A percentile compares a stretch with the other conserved stretches of the same genome.
Evolutionary conservation across 1,140 invertebrate species (phyloP).

Genomic region (Hycleus cichorii): DNA sequence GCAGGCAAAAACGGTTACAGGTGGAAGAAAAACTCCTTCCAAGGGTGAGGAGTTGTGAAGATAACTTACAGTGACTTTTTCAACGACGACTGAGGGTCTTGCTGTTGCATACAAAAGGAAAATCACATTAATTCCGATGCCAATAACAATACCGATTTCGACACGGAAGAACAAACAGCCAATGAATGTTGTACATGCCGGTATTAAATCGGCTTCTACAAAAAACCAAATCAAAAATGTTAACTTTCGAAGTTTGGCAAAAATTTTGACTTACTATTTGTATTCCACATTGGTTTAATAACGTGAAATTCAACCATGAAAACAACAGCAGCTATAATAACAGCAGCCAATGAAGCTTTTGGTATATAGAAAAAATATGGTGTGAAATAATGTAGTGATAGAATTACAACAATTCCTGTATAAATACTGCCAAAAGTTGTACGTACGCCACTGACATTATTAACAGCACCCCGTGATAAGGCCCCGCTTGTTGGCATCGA

Average conservation of each 20-base stretch:
- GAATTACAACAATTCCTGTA: constrained; percentile 67
- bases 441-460: constrained; percentile 76
- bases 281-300: constrained; percentile 53
- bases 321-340: constrained; percentile 75
- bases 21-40: too few species aligned
- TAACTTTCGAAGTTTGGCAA: background rate
- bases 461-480: constrained; percentile 78
- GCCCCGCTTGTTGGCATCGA: constrained; percentile 82
- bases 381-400: constrained; percentile 72
- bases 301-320: constrained; percentile 63
- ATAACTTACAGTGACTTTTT: constrained; percentile 46
- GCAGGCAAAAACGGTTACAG: too few species aligned
- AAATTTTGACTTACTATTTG: constrained; percentile 58
- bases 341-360: constrained; percentile 67
- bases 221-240: constrained; percentile 24
- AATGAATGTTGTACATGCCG: constrained; percentile 59
- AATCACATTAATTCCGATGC: constrained; percentile 61
- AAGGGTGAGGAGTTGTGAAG: background rate
- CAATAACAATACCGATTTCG: constrained; percentile 69
- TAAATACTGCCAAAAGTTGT: constrained; percentile 73
- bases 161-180: constrained; percentile 59
- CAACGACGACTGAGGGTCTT: constrained; percentile 56
- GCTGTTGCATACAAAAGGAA: constrained; percentile 67
- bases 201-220: constrained; percentile 63
- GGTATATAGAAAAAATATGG: constrained; percentile 55